phyloP scores from a whole-genome alignment of 2,888 invertebrate genomes.

The Epirrhoe alternata region DNA sequence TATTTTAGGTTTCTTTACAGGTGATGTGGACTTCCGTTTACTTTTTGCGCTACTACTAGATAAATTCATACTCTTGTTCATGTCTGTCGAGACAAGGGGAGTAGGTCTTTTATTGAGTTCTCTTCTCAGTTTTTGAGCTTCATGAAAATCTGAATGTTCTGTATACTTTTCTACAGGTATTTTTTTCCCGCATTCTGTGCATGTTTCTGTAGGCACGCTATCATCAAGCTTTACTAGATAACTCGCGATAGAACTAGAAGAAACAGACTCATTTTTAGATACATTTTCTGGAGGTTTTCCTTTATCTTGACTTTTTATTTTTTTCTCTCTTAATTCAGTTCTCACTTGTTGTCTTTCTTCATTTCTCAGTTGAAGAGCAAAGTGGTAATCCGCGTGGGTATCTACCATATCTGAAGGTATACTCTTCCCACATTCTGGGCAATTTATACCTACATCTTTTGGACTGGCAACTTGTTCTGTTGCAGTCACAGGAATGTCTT shows the following conservation, averaged over 20 bases:
- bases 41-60: conserved; percentile 61
- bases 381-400: conserved; percentile 90
- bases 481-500: conserved; percentile 19
- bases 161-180: conserved; percentile 86
- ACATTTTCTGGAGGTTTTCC: conserved; percentile 44
- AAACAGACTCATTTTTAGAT: conserved; percentile 56
- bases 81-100: conserved; percentile 58
- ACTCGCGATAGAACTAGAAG: conserved; percentile 67
- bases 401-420: conserved; percentile 84
- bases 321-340: conserved; percentile 56
- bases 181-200: conserved; percentile 88
- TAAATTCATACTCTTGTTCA: conserved; percentile 76
- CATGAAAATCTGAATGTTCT: conserved; percentile 94
- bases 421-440: conserved; percentile 87
- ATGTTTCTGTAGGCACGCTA: conserved; percentile 76
- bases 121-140: conserved; percentile 90
- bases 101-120: conserved; percentile 83
- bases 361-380: conserved; percentile 87
- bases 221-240: conserved; percentile 79
- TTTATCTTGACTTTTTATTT: conserved; percentile 37
- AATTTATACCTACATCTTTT: conserved; percentile 61
- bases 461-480: conserved; percentile 17
- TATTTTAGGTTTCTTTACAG: conserved; percentile 68
- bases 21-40: conserved; percentile 68
- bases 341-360: conserved; percentile 76